Evolutionary conservation across 2,797 vertebrate genomes (phyloP), one percentile per base, ranked within the genome.

Genomic region (Anolis apletophallus): DNA sequence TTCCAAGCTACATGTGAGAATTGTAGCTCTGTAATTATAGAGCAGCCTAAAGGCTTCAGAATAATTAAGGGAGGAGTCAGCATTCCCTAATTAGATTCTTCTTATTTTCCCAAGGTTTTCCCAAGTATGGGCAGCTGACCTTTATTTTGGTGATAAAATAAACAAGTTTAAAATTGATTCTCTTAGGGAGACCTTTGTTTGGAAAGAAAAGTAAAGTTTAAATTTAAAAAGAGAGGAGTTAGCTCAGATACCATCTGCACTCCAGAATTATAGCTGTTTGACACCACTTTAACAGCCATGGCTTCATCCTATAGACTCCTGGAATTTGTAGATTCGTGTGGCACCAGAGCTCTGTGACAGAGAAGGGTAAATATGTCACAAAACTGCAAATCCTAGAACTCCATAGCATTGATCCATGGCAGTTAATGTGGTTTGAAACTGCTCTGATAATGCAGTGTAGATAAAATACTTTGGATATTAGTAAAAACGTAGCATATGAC

Each of bases 41-140:
- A 93, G 91, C 91, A 90, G 50, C 64, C 93, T 89, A 90, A 89
- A 93, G 93, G 93, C 81, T 94, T 85, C 82, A 81, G 69, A 91
- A 75, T 87, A 91, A 93, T 92, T 90, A 89, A 94, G 87, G 78
- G 71, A 94, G 82, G 87, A 93, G 71, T 85, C 90, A 17, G 85
- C 85, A 91, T 67, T 86, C 88, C 87, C 86, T 95, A 91, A 92
- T 88, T 92, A 91, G 69, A 91, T 40, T 86, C 61, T 80, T 80
- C 91, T 90, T 90, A 89, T 85, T 93, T 87, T 46, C 46, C 71
- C 80, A 88, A 87, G 19, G 50, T 80, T 71, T 5, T 84, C 85
- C 14, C 81, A 75, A 50, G 17, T 36, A 23, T 52, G 90, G 74
- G 82, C 87, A 69, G 73, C 85, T 93, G 89, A 94, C 91, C 93